These are phyloP conservation scores for Camponotus pennsylvanicus DNA, from an alignment of 1,140 invertebrate species.

Conservation along the genomic window DNA sequence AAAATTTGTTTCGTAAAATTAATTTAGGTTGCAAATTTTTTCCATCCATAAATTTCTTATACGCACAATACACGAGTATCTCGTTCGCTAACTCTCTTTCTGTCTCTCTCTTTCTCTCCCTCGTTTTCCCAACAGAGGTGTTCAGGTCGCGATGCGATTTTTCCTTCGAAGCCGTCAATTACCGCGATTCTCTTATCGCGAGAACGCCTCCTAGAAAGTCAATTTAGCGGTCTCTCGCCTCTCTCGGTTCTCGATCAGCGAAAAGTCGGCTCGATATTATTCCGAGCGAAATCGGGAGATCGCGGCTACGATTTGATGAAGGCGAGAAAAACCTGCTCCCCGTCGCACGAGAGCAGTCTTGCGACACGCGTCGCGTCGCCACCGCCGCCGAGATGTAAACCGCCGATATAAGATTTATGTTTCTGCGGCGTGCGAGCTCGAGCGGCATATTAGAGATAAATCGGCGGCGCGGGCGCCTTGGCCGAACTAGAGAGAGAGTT, in stretches of 20 bases:
- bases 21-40: constrained; percentile 14
- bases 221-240: constrained; percentile 64
- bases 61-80: constrained; percentile 40
- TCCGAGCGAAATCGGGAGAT: constrained; percentile 60
- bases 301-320: constrained; percentile 44
- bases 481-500: constrained; percentile 45
- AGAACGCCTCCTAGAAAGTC: constrained; percentile 68
- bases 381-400: constrained; percentile 64
- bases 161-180: constrained; percentile 67
- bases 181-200: constrained; percentile 64
- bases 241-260: constrained; percentile 26
- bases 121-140: constrained; percentile 39
- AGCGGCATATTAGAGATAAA: constrained; percentile 71
- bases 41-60: constrained; percentile 55
- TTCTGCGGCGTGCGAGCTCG: constrained; percentile 45
- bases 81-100: not conserved
- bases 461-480: constrained; percentile 58
- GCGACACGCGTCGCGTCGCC: constrained; percentile 75
- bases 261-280: constrained; percentile 67
- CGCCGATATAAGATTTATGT: constrained; percentile 74
- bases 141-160: constrained; percentile 69
- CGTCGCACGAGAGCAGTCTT: constrained; percentile 58
- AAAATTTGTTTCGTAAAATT: not conserved
- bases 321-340: constrained; percentile 72
- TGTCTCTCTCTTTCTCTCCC: not conserved